These are phyloP conservation scores for Glossophaga mutica DNA, from an alignment of 2,797 vertebrate genomes.

Conservation along the genomic window DNA sequence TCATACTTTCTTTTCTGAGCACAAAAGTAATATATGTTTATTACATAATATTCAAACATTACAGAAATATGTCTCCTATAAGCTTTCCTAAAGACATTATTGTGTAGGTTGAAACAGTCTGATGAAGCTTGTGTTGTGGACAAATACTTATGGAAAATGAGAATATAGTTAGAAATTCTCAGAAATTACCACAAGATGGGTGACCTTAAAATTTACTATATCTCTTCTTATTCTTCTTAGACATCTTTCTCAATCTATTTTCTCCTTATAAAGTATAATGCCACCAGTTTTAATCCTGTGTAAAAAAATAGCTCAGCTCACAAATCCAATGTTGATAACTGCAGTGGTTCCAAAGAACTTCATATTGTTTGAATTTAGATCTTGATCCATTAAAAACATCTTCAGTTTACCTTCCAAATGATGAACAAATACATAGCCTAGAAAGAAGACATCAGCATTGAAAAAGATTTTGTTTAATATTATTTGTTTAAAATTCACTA, in stretches of 20 bases:
- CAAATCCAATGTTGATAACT: not conserved
- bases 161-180: not conserved
- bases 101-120: not conserved
- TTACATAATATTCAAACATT: not conserved
- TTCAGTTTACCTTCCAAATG: not conserved
- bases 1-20: not conserved
- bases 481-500: not conserved
- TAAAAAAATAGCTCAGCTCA: not conserved
- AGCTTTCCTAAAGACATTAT: not conserved
- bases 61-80: not conserved
- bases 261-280: not conserved
- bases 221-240: not conserved
- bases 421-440: not conserved
- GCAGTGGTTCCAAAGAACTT: not conserved
- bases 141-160: not conserved
- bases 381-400: not conserved
- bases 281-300: not conserved
- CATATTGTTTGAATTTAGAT: constrained; percentile 13
- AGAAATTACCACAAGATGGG: not conserved
- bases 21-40: not conserved
- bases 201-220: not conserved
- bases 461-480: not conserved
- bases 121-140: not conserved
- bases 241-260: not conserved
- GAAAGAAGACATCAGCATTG: not conserved